These are phyloP conservation scores for Xiphorhynchus elegans DNA, from an alignment of 2,113 vertebrate species.

Conservation along the genomic window DNA sequence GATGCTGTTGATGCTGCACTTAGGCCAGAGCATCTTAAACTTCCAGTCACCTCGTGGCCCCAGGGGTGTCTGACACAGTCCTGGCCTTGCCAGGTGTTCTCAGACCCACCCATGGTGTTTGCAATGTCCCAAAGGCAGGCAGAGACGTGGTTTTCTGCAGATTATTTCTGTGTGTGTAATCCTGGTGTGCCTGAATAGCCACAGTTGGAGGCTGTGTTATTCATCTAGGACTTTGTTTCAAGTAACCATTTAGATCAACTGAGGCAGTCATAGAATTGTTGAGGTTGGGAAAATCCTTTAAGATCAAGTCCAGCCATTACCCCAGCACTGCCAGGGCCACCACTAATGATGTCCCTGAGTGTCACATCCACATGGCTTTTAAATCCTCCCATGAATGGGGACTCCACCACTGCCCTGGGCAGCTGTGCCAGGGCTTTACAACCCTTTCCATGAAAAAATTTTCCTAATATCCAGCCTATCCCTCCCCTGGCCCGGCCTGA, in stretches of 20 bases:
- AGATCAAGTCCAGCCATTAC: neutral
- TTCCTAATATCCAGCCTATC: rapidly evolving
- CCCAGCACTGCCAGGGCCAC: neutral
- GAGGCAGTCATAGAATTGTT: neutral
- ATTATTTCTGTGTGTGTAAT: neutral
- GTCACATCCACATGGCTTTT: neutral
- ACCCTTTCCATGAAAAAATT: neutral
- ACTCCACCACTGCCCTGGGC: neutral
- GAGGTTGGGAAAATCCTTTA: neutral
- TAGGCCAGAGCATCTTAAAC: neutral
- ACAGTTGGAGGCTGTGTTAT: neutral
- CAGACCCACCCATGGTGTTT: neutral
- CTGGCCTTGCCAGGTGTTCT: neutral
- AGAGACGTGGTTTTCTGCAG: neutral
- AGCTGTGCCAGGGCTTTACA: too few relatives aligned
- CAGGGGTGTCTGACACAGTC: neutral
- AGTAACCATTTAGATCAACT: neutral
- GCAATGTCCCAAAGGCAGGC: neutral
- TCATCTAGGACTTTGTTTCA: neutral
- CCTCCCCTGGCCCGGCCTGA: neutral
- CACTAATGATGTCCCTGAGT: neutral
- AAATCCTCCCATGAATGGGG: neutral
- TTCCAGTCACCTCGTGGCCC: neutral
- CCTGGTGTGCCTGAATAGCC: neutral
- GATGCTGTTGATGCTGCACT: neutral